Conservation (phyloP, 2,888 invertebrate species). For the Tethea ocularis region DNA sequence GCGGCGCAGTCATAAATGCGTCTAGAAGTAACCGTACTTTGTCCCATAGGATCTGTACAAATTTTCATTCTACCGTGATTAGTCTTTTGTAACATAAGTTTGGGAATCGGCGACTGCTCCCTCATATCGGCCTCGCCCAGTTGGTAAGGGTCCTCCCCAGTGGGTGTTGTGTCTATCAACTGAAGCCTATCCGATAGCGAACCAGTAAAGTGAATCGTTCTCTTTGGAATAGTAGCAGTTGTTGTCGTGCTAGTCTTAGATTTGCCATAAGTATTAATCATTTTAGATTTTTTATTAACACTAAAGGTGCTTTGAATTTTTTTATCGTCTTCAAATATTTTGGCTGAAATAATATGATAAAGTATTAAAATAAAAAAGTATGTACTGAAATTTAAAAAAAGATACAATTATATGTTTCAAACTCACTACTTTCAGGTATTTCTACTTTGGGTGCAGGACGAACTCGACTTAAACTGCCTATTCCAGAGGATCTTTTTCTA, state of each 20-base stretch:
- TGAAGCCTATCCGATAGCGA: slow-evolving; percentile 69
- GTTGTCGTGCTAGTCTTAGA: slow-evolving; percentile 27
- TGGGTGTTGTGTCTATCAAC: slow-evolving; percentile 73
- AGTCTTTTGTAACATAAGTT: slow-evolving; percentile 71
- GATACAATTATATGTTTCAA: slow-evolving; percentile 6
- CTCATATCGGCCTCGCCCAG: slow-evolving; percentile 75
- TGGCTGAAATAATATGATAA: slow-evolving; percentile 42
- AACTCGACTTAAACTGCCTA: slow-evolving; percentile 66
- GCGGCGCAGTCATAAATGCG: slow-evolving; percentile 56
- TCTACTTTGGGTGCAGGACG: slow-evolving; percentile 51
- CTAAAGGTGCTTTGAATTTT: slow-evolving; percentile 48
- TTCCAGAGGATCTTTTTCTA: slow-evolving; percentile 52
- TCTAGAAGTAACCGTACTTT: slow-evolving; percentile 35
- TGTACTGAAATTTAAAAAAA: slow-evolving; percentile 10
- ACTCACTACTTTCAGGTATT: slow-evolving; percentile 50
- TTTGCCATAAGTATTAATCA: slow-evolving; percentile 68
- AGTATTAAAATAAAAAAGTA: neutral
- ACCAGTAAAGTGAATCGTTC: slow-evolving; percentile 57
- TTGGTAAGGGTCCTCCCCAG: slow-evolving; percentile 76
- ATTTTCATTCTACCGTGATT: slow-evolving; percentile 62
- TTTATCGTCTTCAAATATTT: slow-evolving; percentile 52
- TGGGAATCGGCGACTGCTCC: slow-evolving; percentile 77
- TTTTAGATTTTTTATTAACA: slow-evolving; percentile 67
- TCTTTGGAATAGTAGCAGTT: slow-evolving; percentile 42
- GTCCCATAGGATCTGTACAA: slow-evolving; percentile 44